phyloP scores from a whole-genome alignment of 2,113 vertebrate genomes.

The Potamarius usumacintae region DNA sequence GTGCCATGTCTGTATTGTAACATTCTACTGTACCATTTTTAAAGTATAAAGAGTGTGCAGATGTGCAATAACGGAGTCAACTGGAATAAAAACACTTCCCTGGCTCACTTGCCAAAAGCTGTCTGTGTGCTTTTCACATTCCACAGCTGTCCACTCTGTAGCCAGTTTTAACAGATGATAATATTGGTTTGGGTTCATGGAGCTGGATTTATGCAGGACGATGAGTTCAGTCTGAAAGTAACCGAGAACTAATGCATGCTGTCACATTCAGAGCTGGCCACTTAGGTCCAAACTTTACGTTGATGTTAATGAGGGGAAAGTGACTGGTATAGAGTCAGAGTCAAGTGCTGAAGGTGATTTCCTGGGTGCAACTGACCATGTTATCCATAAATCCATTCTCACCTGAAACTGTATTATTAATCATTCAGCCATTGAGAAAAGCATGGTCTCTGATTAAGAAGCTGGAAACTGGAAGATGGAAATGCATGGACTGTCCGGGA shows the following conservation, averaged over 20 bases:
- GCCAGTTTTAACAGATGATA: not conserved
- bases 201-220: not conserved
- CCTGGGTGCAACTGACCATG: not conserved
- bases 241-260: not conserved
- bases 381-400: not conserved
- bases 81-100: not conserved
- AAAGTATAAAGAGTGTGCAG: not conserved
- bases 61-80: not conserved
- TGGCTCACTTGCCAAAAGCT: not conserved
- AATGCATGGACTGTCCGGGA: no score
- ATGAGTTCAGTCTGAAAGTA: not conserved
- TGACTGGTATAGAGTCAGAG: not conserved
- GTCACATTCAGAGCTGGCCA: not conserved
- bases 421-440: not conserved
- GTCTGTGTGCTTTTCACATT: not conserved
- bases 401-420: not conserved
- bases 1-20: not conserved
- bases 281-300: not conserved
- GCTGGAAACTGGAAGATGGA: not conserved
- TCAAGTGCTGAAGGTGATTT: not conserved
- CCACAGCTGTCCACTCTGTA: conserved; percentile 1
- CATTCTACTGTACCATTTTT: not conserved
- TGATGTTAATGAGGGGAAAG: not conserved
- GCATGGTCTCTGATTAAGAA: not conserved
- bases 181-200: not conserved